These are phyloP conservation scores for Takifugu bimaculatus DNA, from an alignment of 2,113 vertebrate species.

Conservation along the genomic window DNA sequence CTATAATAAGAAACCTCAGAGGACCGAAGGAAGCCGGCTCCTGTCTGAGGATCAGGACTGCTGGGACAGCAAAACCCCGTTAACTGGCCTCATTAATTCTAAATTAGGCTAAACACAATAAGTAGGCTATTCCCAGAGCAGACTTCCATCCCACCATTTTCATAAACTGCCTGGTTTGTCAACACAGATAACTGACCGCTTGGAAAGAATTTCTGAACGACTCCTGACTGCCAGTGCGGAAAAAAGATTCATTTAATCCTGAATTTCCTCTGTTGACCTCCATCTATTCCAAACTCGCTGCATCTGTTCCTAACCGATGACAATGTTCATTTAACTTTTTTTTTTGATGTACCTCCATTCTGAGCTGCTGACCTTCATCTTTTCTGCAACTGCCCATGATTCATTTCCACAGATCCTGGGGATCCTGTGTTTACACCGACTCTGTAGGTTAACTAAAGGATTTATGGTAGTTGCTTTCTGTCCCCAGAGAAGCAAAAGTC, in stretches of 20 bases:
- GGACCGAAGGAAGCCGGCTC: slow-evolving; percentile 7
- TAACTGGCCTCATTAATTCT: slow-evolving; percentile 56
- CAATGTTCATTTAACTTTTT: too few relatives aligned
- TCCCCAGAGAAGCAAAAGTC: too few relatives aligned
- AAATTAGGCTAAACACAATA: slow-evolving; percentile 48
- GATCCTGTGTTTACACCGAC: too few relatives aligned
- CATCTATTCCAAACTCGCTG: neutral
- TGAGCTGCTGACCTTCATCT: neutral
- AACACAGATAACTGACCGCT: neutral
- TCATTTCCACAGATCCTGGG: too few relatives aligned
- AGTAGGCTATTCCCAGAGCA: slow-evolving; percentile 57
- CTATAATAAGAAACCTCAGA: slow-evolving; percentile 18
- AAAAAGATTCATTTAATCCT: neutral
- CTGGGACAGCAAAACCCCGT: slow-evolving; percentile 33
- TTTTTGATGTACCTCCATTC: neutral
- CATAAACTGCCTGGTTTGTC: neutral
- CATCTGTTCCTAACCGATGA: too few relatives aligned
- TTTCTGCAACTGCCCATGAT: neutral
- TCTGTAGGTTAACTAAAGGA: too few relatives aligned
- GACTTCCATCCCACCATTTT: slow-evolving; percentile 8
- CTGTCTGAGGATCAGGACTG: slow-evolving; percentile 4
- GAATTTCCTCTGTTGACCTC: neutral
- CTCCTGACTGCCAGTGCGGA: too few relatives aligned
- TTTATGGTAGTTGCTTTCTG: too few relatives aligned
- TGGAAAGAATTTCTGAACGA: neutral